These are phyloP conservation scores for Bhutanitis thaidina DNA, from an alignment of 2,888 invertebrate species.

Conservation along the genomic window DNA sequence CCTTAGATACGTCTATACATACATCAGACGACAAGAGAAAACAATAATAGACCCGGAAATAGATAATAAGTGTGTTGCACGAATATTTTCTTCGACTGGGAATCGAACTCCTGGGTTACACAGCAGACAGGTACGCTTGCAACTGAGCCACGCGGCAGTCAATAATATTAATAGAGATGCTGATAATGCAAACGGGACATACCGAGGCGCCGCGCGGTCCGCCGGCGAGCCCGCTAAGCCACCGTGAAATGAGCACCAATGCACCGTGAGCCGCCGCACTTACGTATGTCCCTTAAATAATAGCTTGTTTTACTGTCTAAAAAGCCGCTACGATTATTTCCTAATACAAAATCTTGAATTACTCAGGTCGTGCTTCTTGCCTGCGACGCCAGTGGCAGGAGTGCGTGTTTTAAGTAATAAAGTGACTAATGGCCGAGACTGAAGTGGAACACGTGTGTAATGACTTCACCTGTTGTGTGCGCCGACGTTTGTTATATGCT, in stretches of 20 bases:
- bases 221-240: constrained; percentile 6
- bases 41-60: no score
- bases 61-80: no score
- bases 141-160: no score
- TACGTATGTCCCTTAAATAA: constrained; percentile 53
- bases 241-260: constrained; percentile 65
- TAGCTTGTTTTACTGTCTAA: constrained; percentile 25
- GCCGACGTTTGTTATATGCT: background rate
- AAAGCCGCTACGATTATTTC: constrained; percentile 20
- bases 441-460: background rate
- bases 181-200: constrained; percentile 3
- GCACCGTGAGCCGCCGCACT: constrained; percentile 53
- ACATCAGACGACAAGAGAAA: no score
- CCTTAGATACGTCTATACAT: no score
- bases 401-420: background rate
- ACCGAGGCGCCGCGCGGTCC: background rate
- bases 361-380: constrained; percentile 5
- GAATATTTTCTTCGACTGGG: no score
- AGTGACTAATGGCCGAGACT: constrained; percentile 2
- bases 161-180: constrained; percentile 10
- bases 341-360: constrained; percentile 25
- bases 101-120: no score
- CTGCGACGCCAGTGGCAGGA: background rate
- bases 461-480: background rate
- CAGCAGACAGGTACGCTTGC: no score